Conservation (phyloP, 2,888 invertebrate genomes). For the Microdon myrmicae region DNA sequence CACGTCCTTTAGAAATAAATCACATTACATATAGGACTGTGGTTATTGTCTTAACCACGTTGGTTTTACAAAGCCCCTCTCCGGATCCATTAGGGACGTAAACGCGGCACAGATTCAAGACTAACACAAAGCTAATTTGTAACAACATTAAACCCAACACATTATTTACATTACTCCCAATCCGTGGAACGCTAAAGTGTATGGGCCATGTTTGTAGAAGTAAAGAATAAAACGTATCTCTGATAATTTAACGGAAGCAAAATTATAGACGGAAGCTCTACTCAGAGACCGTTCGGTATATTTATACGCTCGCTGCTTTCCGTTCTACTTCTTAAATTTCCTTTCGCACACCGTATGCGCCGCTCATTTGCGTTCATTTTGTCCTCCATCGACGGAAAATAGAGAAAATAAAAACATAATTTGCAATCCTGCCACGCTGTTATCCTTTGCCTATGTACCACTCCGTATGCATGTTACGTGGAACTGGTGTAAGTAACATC, state of each 20-base stretch:
- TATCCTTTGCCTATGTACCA: constrained; percentile 2
- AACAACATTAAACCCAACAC: too few relatives aligned
- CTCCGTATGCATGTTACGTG: constrained; percentile 1
- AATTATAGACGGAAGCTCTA: constrained; percentile 22
- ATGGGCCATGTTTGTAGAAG: too few relatives aligned
- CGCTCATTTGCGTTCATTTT: constrained; percentile 8
- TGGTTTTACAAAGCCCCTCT: too few relatives aligned
- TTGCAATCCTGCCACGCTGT: constrained; percentile 11
- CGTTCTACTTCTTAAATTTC: constrained; percentile 13
- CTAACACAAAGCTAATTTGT: too few relatives aligned
- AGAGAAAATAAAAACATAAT: constrained; percentile 28
- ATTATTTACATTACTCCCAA: too few relatives aligned
- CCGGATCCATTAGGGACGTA: too few relatives aligned
- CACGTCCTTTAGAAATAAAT: too few relatives aligned
- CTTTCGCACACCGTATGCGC: constrained; percentile 6
- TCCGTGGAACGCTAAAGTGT: too few relatives aligned
- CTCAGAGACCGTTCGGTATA: constrained; percentile 27
- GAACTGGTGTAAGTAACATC: constrained; percentile 37
- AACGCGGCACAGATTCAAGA: too few relatives aligned
- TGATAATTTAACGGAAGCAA: constrained; percentile 26
- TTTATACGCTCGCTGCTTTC: constrained; percentile 24
- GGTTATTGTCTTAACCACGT: too few relatives aligned
- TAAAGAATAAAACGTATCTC: constrained; percentile 1
- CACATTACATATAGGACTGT: too few relatives aligned
- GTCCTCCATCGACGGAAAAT: neutral